Conservation (phyloP, 2,797 vertebrate species). For the Loriculus beryllinus region DNA sequence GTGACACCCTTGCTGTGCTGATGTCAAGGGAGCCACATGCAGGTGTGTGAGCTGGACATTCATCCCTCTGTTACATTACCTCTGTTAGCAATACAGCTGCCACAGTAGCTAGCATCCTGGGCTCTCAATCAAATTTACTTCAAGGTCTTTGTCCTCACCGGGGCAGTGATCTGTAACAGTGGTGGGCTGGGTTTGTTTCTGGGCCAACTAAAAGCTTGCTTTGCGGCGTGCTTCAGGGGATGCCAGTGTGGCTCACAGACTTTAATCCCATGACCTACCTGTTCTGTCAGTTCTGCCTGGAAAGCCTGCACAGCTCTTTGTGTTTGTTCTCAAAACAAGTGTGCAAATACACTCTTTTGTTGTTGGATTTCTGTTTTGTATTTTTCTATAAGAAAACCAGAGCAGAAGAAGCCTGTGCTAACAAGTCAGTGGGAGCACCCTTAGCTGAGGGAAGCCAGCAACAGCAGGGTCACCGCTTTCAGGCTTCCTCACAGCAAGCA, state of each 20-base stretch:
- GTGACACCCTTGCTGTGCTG: rapidly evolving
- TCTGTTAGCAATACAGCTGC: background rate
- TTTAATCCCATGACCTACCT: background rate
- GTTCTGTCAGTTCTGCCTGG: background rate
- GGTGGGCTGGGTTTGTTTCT: background rate
- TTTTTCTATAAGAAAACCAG: background rate
- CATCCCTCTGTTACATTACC: background rate
- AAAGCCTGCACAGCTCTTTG: background rate
- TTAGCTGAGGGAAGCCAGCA: background rate
- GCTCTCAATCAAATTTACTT: background rate
- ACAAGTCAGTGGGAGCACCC: background rate
- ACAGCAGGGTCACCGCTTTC: background rate
- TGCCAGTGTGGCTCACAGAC: background rate
- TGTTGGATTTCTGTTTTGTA: background rate
- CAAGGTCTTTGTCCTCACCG: background rate
- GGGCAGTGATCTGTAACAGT: background rate
- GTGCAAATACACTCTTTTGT: background rate
- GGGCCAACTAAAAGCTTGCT: background rate
- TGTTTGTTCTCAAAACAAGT: slow-evolving; percentile 31
- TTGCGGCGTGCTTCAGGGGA: rapidly evolving
- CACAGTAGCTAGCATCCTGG: background rate
- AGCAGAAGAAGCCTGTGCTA: background rate
- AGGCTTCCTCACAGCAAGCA: background rate
- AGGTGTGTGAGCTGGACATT: background rate
- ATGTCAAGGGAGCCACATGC: background rate